Evolutionary conservation across 1,140 invertebrate species (phyloP).

Genomic region (Apolygus lucorum): DNA sequence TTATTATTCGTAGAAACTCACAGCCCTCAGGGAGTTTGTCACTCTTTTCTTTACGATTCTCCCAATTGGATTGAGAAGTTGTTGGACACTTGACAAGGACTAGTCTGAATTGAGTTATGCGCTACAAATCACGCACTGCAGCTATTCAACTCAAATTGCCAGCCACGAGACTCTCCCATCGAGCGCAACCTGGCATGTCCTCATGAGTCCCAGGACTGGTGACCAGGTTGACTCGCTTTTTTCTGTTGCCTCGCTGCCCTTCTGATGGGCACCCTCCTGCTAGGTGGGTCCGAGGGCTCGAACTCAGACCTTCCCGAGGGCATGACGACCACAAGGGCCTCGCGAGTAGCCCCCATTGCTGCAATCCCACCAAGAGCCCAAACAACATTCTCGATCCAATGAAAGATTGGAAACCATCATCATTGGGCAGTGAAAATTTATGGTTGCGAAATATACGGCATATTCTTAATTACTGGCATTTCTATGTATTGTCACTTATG

Average conservation of each 20-base stretch:
- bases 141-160: conserved; percentile 7
- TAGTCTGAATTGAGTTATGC: conserved; percentile 14
- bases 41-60: too few relatives aligned
- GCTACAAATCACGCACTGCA: background rate
- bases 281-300: background rate
- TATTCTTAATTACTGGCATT: too few relatives aligned
- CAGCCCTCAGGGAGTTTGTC: too few relatives aligned
- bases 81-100: too few relatives aligned
- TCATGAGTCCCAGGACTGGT: background rate
- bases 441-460: background rate
- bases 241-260: conserved; percentile 7
- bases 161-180: conserved; percentile 7
- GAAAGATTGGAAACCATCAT: background rate
- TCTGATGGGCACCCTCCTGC: background rate
- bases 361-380: background rate
- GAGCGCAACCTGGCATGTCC: background rate
- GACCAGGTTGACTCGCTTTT: background rate
- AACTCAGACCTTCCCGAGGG: conserved; percentile 10
- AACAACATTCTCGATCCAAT: background rate
- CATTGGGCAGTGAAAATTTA: background rate
- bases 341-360: background rate
- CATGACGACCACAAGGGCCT: conserved; percentile 1
- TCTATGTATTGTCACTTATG: too few relatives aligned
- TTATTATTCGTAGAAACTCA: too few relatives aligned
- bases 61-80: too few relatives aligned